Evolutionary conservation across 2,888 invertebrate species (phyloP).

Genomic region (Synanthedon andrenaeformis): DNA sequence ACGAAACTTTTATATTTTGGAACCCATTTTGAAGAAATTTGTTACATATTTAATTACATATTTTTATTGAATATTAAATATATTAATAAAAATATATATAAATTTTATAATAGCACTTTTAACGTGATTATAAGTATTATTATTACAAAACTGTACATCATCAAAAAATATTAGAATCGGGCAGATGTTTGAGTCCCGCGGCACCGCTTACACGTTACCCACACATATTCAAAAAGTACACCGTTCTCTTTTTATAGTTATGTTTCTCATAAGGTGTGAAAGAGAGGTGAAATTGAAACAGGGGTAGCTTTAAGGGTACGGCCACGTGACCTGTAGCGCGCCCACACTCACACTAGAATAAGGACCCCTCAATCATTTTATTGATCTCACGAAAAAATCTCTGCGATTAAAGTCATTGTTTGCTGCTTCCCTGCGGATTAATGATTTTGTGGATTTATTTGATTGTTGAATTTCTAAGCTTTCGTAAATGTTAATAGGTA

Average conservation of each 20-base stretch:
- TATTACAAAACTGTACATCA: slow-evolving; percentile 36
- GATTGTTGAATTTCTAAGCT: slow-evolving; percentile 11
- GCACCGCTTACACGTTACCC: slow-evolving; percentile 34
- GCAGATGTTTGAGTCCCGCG: slow-evolving; percentile 55
- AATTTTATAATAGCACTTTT: not conserved
- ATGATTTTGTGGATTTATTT: slow-evolving; percentile 8
- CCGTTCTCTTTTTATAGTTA: slow-evolving; percentile 17
- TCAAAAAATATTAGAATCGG: slow-evolving; percentile 46
- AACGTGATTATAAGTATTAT: slow-evolving; percentile 26
- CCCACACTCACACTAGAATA: slow-evolving; percentile 27
- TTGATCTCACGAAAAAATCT: slow-evolving; percentile 50
- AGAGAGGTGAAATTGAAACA: slow-evolving; percentile 32
- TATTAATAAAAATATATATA: too few relatives aligned
- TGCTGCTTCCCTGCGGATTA: slow-evolving; percentile 1
- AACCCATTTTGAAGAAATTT: too few relatives aligned
- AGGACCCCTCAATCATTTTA: slow-evolving; percentile 50
- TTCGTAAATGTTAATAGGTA: not conserved
- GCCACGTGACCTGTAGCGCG: slow-evolving; percentile 47
- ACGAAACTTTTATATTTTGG: too few relatives aligned
- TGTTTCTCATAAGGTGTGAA: slow-evolving; percentile 11
- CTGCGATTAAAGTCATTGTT: slow-evolving; percentile 25
- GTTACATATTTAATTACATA: too few relatives aligned
- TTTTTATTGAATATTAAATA: too few relatives aligned
- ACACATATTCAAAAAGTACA: slow-evolving; percentile 17
- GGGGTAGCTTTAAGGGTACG: slow-evolving; percentile 53